Evolutionary conservation across 2,888 invertebrate species (phyloP).

Genomic region (Trissonchulus sp.): DNA sequence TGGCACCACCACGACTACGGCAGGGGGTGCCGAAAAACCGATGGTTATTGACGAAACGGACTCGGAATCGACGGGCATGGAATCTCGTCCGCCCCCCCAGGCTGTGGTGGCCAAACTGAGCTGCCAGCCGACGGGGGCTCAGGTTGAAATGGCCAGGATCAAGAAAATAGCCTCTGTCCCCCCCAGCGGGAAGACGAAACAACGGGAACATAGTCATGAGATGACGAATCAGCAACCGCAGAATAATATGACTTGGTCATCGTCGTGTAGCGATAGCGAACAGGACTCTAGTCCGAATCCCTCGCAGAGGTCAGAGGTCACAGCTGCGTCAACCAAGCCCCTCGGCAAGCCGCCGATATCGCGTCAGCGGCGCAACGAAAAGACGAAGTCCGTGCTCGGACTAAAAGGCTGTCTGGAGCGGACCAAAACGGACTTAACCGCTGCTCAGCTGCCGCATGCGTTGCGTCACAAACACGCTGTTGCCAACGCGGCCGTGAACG

Average conservation of each 20-base stretch:
- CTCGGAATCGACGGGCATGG: not conserved
- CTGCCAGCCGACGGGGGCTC: not conserved
- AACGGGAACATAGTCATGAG: too few species aligned
- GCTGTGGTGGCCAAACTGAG: not conserved
- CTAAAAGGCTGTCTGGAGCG: slow-evolving; percentile 24
- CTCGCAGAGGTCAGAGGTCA: too few species aligned
- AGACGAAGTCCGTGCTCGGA: slow-evolving; percentile 28
- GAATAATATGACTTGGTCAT: too few species aligned
- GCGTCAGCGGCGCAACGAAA: slow-evolving; percentile 30
- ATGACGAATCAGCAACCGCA: too few species aligned
- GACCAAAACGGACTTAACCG: slow-evolving; percentile 20
- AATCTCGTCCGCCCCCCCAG: not conserved
- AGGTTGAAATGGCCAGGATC: not conserved
- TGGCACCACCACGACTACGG: not conserved
- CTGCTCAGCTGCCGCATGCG: not conserved
- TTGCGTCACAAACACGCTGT: not conserved
- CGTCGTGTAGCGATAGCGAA: too few species aligned
- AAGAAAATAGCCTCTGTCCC: not conserved
- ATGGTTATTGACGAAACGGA: not conserved
- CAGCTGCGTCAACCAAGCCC: too few species aligned
- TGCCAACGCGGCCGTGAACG: not conserved
- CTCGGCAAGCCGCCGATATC: slow-evolving; percentile 29
- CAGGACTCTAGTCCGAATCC: too few species aligned
- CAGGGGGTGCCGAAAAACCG: not conserved
- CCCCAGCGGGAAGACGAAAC: not conserved